phyloP scores from a whole-genome alignment of 1,140 invertebrate species.

The Magallana gigas region DNA sequence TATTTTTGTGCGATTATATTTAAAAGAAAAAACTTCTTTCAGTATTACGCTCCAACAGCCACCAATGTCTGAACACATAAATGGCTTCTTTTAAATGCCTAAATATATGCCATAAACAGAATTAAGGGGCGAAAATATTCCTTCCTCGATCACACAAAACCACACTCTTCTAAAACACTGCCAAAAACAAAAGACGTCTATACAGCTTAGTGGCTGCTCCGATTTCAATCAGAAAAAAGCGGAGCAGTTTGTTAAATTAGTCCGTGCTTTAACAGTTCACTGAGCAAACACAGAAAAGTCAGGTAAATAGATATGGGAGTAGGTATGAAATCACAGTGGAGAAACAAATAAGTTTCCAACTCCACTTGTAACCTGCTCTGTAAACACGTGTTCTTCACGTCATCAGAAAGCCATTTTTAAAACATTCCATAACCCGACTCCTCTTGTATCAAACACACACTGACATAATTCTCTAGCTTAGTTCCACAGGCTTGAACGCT shows the following conservation, averaged over 20 bases:
- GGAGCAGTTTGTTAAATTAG: slow-evolving; percentile 29
- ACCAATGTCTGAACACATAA: neutral
- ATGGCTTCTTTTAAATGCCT: neutral
- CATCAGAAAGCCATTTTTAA: slow-evolving; percentile 34
- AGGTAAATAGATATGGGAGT: slow-evolving; percentile 32
- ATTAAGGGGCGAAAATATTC: neutral
- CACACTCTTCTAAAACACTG: neutral
- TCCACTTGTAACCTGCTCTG: neutral
- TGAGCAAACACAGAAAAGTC: slow-evolving; percentile 6
- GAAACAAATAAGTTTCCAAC: slow-evolving; percentile 33
- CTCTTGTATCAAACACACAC: neutral
- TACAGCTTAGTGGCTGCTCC: slow-evolving; percentile 18
- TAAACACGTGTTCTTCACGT: slow-evolving; percentile 25
- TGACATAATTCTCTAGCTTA: slow-evolving; percentile 4
- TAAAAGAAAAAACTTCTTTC: neutral
- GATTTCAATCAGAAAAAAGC: slow-evolving; percentile 23
- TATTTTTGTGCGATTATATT: neutral
- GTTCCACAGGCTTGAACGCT: neutral
- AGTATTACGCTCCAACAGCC: neutral
- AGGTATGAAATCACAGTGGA: slow-evolving; percentile 14
- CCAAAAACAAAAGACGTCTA: slow-evolving; percentile 28
- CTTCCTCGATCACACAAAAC: neutral
- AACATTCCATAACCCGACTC: slow-evolving; percentile 32
- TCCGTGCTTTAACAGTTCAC: slow-evolving; percentile 22
- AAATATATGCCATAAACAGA: neutral